Base-by-base conservation (phyloP, 2,888 invertebrate genomes). In the Crioceris asparagi region DNA sequence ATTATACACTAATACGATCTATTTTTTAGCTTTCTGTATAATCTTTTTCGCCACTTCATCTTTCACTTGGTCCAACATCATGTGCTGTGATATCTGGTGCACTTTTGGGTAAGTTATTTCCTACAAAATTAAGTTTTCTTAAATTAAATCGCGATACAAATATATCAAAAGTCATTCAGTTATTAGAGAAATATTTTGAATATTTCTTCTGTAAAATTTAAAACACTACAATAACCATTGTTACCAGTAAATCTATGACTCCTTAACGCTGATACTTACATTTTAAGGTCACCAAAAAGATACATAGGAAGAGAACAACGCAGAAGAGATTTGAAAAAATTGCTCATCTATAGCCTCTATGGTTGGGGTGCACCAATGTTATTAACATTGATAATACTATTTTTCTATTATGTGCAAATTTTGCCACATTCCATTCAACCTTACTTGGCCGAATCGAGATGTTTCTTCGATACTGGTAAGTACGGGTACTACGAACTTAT, bases 281-380 rank as follows among this genome's bases (percentile, higher is more conserved):
- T n/a, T n/a, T n/a, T n/a, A n/a, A n/a, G n/a, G n/a, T n/a, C n/a
- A n/a, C n/a, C n/a, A n/a, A n/a, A n/a, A n/a, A n/a, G n/a, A 23
- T 49, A 46, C 14, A 45, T 49, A 25, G 66, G 70, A 15, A 65
- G 67, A 4, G 64, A 69, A 49, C 56, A 61, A 65, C 43, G 67
- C 14, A 60, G 59, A 31, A 64, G 68, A 1, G 72, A 73, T 42
- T 53, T 67, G 19, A 73, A 70, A 31, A 70, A 74, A 40, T 80
- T 83, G 54, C 37, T 75, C 3, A 65, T 69, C 54, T 85, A 83
- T 57, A 78, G 77, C 1, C 29, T 76, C 2, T 83, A 82, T 56
- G 81, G 82, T 2, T 85, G 83, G 83, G 75, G 77, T 3, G 50
- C 75, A 7, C 72, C 83, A 0, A 53, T 74, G 3, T 21, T 70